Conservation (phyloP, 2,888 invertebrate genomes). For the Tubulanus polymorphus region DNA sequence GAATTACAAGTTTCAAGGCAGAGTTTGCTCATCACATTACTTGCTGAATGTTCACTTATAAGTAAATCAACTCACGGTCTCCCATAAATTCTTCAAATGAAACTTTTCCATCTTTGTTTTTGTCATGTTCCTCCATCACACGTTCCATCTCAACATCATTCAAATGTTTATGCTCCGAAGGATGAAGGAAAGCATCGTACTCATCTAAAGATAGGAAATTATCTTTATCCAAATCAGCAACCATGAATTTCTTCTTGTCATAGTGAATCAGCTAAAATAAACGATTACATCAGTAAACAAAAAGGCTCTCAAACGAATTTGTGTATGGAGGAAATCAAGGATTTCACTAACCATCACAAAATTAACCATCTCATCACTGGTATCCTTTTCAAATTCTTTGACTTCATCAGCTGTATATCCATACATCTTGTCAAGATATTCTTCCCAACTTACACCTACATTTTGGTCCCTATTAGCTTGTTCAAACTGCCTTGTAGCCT, state of each 20-base stretch:
- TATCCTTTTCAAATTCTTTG: slow-evolving; percentile 31
- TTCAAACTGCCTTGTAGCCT: slow-evolving; percentile 77
- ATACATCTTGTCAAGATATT: slow-evolving; percentile 85
- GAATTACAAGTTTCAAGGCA: too few relatives aligned
- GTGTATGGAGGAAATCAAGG: neutral
- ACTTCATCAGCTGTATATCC: slow-evolving; percentile 62
- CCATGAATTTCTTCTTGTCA: slow-evolving; percentile 80
- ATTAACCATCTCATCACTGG: slow-evolving; percentile 25
- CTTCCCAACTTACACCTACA: slow-evolving; percentile 79
- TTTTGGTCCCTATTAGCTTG: slow-evolving; percentile 80
- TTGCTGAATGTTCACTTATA: too few relatives aligned
- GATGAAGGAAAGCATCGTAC: slow-evolving; percentile 85
- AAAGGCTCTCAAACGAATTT: neutral
- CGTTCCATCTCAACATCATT: slow-evolving; percentile 44
- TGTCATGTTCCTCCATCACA: slow-evolving; percentile 80
- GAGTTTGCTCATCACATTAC: neutral
- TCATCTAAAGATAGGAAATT: slow-evolving; percentile 71
- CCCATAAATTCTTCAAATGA: slow-evolving; percentile 71
- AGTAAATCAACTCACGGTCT: too few relatives aligned
- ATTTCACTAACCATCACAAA: slow-evolving; percentile 25
- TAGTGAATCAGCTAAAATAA: slow-evolving; percentile 59
- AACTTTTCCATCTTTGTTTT: slow-evolving; percentile 76
- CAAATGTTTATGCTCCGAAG: slow-evolving; percentile 90
- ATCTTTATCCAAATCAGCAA: slow-evolving; percentile 81
- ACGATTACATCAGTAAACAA: slow-evolving; percentile 8